phyloP scores from a whole-genome alignment of 2,113 vertebrate species.

The Vulpes ferrilata region DNA sequence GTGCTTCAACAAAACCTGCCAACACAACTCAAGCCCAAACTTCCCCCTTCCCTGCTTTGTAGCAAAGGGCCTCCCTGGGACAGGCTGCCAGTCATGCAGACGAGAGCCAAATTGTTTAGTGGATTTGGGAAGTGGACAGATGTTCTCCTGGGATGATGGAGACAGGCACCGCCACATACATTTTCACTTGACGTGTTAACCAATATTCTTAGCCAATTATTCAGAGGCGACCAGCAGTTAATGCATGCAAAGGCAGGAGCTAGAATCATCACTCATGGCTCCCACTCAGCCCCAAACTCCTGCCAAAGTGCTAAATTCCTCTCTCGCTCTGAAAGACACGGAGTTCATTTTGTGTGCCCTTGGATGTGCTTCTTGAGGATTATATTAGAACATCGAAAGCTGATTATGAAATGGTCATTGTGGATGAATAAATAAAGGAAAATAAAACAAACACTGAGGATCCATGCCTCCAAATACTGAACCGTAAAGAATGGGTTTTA shows the following conservation, averaged over 20 bases:
- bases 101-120: conserved; percentile 74
- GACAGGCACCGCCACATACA: conserved; percentile 77
- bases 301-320: conserved; percentile 67
- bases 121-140: conserved; percentile 67
- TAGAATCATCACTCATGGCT: conserved; percentile 73
- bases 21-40: conserved; percentile 78
- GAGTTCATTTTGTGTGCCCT: conserved; percentile 50
- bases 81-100: conserved; percentile 73
- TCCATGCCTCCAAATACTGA: not conserved
- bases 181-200: conserved; percentile 82
- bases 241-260: conserved; percentile 80
- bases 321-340: not conserved
- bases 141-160: conserved; percentile 74
- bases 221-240: conserved; percentile 76
- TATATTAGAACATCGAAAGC: not conserved
- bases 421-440: conserved; percentile 59
- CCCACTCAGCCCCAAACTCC: conserved; percentile 53
- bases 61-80: conserved; percentile 76
- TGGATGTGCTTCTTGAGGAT: not conserved
- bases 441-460: conserved; percentile 18
- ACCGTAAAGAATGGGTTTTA: conserved; percentile 48
- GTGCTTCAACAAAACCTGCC: conserved; percentile 77
- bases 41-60: conserved; percentile 67
- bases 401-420: conserved; percentile 41
- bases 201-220: conserved; percentile 80